A percentile compares a stretch with the other conserved stretches of the same genome.
These are phyloP conservation scores for Diplosoma virens DNA, from an alignment of 23 tunicate genomes.

Conservation along the genomic window DNA sequence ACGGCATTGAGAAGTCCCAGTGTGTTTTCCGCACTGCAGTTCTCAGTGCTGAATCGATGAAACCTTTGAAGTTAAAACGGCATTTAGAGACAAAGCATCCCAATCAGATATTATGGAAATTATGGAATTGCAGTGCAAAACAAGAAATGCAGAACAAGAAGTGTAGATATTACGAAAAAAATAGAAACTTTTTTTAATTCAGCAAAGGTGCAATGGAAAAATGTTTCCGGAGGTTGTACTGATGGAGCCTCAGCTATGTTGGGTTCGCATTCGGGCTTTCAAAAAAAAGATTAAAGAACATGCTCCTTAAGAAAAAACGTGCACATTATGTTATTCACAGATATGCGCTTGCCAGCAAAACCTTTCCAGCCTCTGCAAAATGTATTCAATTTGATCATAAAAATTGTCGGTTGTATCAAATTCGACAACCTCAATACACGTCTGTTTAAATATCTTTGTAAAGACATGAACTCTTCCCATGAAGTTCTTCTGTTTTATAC, in stretches of 20 bases:
- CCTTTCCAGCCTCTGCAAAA: background rate
- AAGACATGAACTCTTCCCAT: slow-evolving; percentile 14
- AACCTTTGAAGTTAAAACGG: slow-evolving; percentile 32
- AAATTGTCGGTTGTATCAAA: slow-evolving; percentile 39
- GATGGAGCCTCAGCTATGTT: slow-evolving; percentile 48
- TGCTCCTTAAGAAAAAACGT: slow-evolving; percentile 1
- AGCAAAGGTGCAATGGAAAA: slow-evolving; percentile 28
- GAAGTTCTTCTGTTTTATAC: slow-evolving; percentile 12
- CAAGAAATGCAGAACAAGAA: background rate
- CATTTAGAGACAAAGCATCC: slow-evolving; percentile 11
- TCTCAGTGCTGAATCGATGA: slow-evolving; percentile 48
- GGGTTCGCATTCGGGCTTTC: too few species aligned
- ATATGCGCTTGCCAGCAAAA: too few species aligned
- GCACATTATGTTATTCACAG: too few species aligned
- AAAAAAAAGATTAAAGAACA: slow-evolving; percentile 18
- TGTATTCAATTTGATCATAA: background rate
- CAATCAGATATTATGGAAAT: background rate
- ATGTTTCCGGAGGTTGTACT: slow-evolving; percentile 47
- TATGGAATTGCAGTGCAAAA: background rate
- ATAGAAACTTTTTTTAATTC: slow-evolving; percentile 8
- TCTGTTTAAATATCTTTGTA: slow-evolving; percentile 35
- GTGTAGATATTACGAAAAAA: slow-evolving; percentile 6
- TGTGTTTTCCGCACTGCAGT: slow-evolving; percentile 41
- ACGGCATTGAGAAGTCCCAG: slow-evolving; percentile 44
- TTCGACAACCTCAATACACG: background rate